Base-by-base conservation (phyloP, 2,797 vertebrate species). In the Mallotus villosus region DNA sequence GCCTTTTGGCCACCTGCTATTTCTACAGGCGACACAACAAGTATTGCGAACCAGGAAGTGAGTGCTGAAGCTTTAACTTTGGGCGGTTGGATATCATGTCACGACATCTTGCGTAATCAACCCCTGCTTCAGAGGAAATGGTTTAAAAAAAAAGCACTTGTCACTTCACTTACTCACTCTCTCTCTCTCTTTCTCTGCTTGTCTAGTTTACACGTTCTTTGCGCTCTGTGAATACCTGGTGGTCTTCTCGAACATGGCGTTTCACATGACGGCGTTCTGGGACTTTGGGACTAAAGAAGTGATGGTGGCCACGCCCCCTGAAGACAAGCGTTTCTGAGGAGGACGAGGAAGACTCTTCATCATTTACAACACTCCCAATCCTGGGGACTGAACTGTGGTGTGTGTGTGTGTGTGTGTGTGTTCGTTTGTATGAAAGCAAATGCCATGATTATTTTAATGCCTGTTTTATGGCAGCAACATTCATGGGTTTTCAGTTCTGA, bases 181-280 rank as follows among this genome's bases (percentile, higher is more conserved):
- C 34, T 25, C 3, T 29, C 59, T 49, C 68, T 29, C 69, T 51
- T 4, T n/a, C 63, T 63, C 16, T 19, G 22, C 17, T 25, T 63
- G 5, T 63, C 60, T 63, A 98, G 96, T 95, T 37, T 98, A 99
- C 90, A 97, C 96, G 7, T 32, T 95, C 67, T 99, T 99, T 5
- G 95, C 97, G 21, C 63, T 95, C 76, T 94, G 87, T 72, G 97
- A 99, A 85, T 99, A 98, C 90, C 86, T 97, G 86, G 95, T 99
- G 37, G 97, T 99, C 16, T 88, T 98, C 51, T 96, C 94, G 86
- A 99, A 99, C 94, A 98, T 98, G 94, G 96, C 94, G 14, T 99
- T 98, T 90, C 97, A 98, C 92, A 92, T 96, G 93, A 99, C 96
- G 0, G 95, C 95, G 63, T 95, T 94, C 94, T 97, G 93, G 96